Base-by-base conservation (phyloP, 2,113 vertebrate species). In the Pelvicachromis taeniatus region DNA sequence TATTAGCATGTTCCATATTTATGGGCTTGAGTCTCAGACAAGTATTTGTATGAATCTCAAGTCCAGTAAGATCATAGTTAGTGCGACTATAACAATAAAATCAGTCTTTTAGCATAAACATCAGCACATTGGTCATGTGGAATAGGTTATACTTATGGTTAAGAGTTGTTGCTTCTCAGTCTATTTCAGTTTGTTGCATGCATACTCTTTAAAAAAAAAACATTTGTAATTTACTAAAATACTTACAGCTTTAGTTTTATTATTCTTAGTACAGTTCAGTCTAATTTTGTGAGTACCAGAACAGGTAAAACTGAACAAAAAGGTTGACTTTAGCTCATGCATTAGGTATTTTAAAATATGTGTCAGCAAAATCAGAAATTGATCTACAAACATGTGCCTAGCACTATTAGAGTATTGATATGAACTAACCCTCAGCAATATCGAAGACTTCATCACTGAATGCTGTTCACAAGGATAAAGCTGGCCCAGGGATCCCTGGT, bases 401-500 rank as follows among this genome's bases (percentile, higher is more conserved):
- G 33, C 10, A 14, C 48, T 82, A 68, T 85, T 52, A 31, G 6
- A 75, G 26, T 75, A 52, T 33, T 75, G 10, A 33, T 33, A n/a
- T 52, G n/a, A 56, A 85, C 88, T 86, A 78, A 87, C 85, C 88
- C 80, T 81, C 48, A 86, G 61, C 38, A 88, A 61, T 83, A 77
- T 85, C 11, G 19, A 35, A 45, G 65, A 33, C 68, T 17, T 38
- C 83, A 33, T 86, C 87, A 78, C 63, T 79, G 50, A 90, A 80
- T 88, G 86, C 85, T 91, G 87, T 87, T 89, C 87, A 61, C 80
- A 75, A 70, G 26, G 81, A 61, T 65, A 81, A 85, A 85, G 80
- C 86, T 86, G 85, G 68, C 88, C 63, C 87, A 73, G 35, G 17
- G 78, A 29, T 87, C 35, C 65, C 83, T 82, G 85, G 83, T 84